Conservation (phyloP, 2,797 vertebrate species). For the Florisuga fusca region DNA sequence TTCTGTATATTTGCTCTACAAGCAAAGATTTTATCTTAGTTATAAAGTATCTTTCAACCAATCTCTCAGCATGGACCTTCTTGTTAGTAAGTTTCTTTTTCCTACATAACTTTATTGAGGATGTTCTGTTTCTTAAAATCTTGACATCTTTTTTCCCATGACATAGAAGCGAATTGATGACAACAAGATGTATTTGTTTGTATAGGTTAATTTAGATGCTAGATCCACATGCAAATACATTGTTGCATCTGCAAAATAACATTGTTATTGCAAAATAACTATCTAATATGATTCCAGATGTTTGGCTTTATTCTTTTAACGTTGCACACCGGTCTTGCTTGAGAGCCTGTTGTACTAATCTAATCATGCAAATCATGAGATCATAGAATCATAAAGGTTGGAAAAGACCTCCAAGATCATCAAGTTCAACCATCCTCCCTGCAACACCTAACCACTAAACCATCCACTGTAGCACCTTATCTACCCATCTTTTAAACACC, state of each 20-base stretch:
- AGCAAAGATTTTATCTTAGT: not conserved
- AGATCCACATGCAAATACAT: not conserved
- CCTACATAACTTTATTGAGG: not conserved
- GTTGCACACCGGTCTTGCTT: not conserved
- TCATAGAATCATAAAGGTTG: no score
- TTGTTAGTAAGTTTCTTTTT: not conserved
- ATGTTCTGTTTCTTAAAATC: not conserved
- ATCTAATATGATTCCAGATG: not conserved
- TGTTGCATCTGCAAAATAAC: not conserved
- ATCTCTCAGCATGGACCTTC: not conserved
- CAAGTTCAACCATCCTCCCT: no score
- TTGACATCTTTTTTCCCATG: not conserved
- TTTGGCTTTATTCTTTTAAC: not conserved
- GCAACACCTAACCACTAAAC: no score
- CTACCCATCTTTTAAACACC: no score
- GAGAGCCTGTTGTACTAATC: not conserved
- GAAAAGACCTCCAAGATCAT: no score
- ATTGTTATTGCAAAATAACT: not conserved
- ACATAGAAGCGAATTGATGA: not conserved
- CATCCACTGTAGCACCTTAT: no score
- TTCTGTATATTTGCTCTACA: not conserved
- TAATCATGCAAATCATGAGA: not conserved
- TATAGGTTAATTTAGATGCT: not conserved
- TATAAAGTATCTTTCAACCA: not conserved
- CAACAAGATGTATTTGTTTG: not conserved